These are phyloP conservation scores for Benitochromis conjunctus DNA, from an alignment of 2,113 vertebrate species.

Conservation along the genomic window DNA sequence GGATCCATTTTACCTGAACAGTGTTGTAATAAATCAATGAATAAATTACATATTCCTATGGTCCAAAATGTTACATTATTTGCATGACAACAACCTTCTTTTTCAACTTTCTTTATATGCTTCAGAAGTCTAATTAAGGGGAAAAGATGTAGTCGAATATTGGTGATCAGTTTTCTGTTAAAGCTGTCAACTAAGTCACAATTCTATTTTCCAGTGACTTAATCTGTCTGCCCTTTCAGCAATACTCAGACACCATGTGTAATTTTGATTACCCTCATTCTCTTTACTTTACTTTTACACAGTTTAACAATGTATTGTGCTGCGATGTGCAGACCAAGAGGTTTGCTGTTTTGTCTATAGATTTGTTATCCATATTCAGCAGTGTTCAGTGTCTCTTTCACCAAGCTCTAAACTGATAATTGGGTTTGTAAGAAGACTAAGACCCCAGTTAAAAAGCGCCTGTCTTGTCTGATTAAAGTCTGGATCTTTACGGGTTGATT, in stretches of 20 bases:
- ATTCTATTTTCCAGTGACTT: background rate
- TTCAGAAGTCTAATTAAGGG: background rate
- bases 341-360: background rate
- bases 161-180: too few relatives aligned
- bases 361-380: background rate
- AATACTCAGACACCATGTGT: background rate
- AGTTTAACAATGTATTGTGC: background rate
- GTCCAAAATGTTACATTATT: background rate
- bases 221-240: background rate
- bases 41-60: background rate
- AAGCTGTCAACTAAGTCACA: background rate
- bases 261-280: background rate
- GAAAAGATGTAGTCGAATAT: background rate
- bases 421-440: constrained; percentile 27
- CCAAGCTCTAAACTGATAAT: constrained; percentile 18
- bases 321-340: background rate
- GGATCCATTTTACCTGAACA: background rate
- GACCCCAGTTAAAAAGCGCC: constrained; percentile 22
- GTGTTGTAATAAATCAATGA: background rate
- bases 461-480: constrained; percentile 44
- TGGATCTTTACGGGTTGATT: constrained; percentile 6
- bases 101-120: background rate
- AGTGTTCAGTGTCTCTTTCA: background rate
- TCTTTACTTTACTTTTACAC: background rate
- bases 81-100: background rate